Base-by-base conservation (phyloP, 2,797 vertebrate genomes). In the Hylomyscus alleni region DNA sequence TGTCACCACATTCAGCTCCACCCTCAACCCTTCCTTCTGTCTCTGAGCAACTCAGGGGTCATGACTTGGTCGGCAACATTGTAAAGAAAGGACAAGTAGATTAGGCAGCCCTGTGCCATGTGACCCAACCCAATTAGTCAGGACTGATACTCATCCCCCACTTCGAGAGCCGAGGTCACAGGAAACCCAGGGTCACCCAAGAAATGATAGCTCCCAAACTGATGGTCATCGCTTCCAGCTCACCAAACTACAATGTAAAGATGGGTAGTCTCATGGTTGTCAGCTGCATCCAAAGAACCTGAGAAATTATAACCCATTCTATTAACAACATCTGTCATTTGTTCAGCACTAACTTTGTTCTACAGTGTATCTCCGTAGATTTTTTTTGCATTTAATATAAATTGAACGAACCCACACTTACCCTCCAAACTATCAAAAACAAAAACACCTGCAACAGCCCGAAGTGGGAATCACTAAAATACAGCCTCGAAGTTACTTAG, bases 391-490 rank as follows among this genome's bases (percentile, higher is more conserved):
- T 90, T 91, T 67, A 77, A 50, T 44, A 34, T 86, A 75, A 91
- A 86, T 17, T 54, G 26, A 95, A 93, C n/a, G 17, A 95, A 93
- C 40, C 26, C 3, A 14, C 77, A 26, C 31, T 75, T 80, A 93
- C 26, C 50, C 90, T 96, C 69, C 50, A 90, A 83, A 80, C 52
- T 31, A 80, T 29, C 31, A n/a, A 69, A 75, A 90, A 34, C 29
- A 90, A 86, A 91, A 73, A 29, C 12, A 93, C 44, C 6, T 65
- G 19, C 82, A 56, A 10, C 47, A 67, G 5, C n/a, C n/a, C 20
- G 73, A 90, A 91, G 7, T 12, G 40, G 15, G 50, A 54, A 29
- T 86, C 60, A 90, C 77, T 91, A 3, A 80, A 65, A 67, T 67
- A 14, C 12, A 8, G n/a, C 65, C 52, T 82, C 17, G 6, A 73